These are phyloP conservation scores for Sympetrum striolatum DNA, from an alignment of 2,888 invertebrate species.

Conservation along the genomic window DNA sequence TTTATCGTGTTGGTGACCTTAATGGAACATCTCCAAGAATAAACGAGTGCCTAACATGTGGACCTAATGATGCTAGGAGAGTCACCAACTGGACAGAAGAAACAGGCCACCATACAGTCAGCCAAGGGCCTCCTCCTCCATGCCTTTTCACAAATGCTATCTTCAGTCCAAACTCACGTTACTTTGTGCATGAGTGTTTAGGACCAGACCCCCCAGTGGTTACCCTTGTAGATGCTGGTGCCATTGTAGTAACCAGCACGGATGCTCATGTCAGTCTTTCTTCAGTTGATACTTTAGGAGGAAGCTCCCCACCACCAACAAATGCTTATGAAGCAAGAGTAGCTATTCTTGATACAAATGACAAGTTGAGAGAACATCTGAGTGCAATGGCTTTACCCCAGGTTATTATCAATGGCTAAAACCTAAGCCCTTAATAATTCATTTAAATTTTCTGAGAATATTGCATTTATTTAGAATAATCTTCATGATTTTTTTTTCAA, in stretches of 20 bases:
- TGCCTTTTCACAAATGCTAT: constrained; percentile 52
- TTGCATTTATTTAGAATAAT: not conserved
- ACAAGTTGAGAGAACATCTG: constrained; percentile 68
- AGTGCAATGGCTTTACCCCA: constrained; percentile 76
- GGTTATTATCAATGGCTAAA: constrained; percentile 62
- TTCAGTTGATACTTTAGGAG: not conserved
- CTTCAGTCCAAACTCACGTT: constrained; percentile 58
- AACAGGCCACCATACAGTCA: constrained; percentile 60
- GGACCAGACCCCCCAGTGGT: constrained; percentile 64
- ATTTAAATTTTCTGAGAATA: not conserved
- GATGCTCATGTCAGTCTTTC: not conserved
- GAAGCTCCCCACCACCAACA: constrained; percentile 57
- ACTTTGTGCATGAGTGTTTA: constrained; percentile 77
- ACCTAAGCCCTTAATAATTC: too few species aligned
- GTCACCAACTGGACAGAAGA: constrained; percentile 28
- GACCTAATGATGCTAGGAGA: constrained; percentile 51
- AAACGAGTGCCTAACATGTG: constrained; percentile 69
- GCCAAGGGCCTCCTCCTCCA: constrained; percentile 48
- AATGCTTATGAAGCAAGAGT: constrained; percentile 63
- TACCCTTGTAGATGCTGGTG: constrained; percentile 51
- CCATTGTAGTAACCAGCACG: not conserved
- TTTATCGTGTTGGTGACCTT: constrained; percentile 72
- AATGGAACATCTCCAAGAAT: constrained; percentile 60
- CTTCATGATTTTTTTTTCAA: too few species aligned
- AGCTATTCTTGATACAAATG: constrained; percentile 73